These are phyloP conservation scores for Zele albiditarsus DNA, from an alignment of 2,888 invertebrate genomes.

Conservation along the genomic window DNA sequence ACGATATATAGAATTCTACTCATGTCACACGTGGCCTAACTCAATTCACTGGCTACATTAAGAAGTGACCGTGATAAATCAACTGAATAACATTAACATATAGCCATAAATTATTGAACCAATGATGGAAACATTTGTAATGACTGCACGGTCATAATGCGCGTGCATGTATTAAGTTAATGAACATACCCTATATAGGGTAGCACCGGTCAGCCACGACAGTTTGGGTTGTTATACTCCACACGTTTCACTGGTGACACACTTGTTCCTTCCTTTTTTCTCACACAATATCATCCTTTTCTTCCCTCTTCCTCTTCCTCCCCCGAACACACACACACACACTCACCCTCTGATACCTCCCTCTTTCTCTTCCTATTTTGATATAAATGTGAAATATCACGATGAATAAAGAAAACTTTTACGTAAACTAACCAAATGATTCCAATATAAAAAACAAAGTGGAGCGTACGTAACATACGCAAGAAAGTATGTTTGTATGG, in stretches of 20 bases:
- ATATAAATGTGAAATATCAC: no score
- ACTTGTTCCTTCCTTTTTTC: conserved; percentile 20
- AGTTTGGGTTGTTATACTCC: conserved; percentile 10
- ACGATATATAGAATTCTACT: no score
- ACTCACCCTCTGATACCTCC: not conserved
- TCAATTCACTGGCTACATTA: no score
- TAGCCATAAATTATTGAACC: not conserved
- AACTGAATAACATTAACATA: not conserved
- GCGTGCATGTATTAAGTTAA: not conserved
- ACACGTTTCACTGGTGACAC: no score
- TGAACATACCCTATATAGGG: not conserved
- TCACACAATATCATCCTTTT: conserved; percentile 5
- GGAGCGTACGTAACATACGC: not conserved
- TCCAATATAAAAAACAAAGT: no score
- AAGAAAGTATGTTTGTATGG: not conserved
- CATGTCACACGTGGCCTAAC: no score
- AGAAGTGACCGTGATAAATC: not conserved
- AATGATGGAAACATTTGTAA: not conserved
- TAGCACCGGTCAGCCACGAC: not conserved
- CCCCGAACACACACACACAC: no score
- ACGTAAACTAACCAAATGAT: no score
- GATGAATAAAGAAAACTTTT: no score
- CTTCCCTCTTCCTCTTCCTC: not conserved
- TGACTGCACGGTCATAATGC: not conserved
- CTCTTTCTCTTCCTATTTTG: not conserved